Base-by-base conservation (phyloP, 2,888 invertebrate genomes). In the Thymelicus lineola region DNA sequence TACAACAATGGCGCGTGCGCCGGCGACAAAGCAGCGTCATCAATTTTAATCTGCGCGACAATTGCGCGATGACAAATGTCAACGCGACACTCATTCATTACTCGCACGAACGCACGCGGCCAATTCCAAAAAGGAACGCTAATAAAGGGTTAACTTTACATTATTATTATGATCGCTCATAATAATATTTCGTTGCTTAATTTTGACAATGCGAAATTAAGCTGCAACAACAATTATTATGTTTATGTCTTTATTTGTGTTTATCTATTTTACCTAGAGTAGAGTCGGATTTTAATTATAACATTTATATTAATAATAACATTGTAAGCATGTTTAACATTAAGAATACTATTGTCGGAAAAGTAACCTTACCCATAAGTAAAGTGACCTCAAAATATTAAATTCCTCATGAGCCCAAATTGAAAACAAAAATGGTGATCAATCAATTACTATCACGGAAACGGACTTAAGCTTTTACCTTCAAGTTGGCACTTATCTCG, bases 21-120 rank as follows among this genome's bases (percentile, higher is more conserved):
- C 75, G 65, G 72, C 75, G 77, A 80, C 91, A 91, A 93, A 89
- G 90, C 87, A 84, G 87, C 89, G 91, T 93, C 93, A 93, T 93
- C 93, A 93, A 93, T 93, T 93, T 93, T 93, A 93, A 93, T 93
- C 93, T 90, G 87, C 77, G 85, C 90, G 89, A 92, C 93, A 92
- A 93, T 93, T 91, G 93, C 90, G 82, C 92, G 91, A 89, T 92
- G 93, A 93, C 93, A 93, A 93, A 93, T 92, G 92, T 93, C 93
- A 93, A 78, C 85, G 86, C 87, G 86, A 84, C 87, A 88, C 88
- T 88, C 91, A 92, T 92, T 91, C 88, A 92, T 91, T 87, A 89
- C 85, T 80, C 81, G 82, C 84, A 82, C 85, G 87, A 84, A 84
- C 85, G 88, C 88, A 88, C 86, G 88, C 88, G 87, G 84, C 85